Percentiles rank a stretch among this genome's conserved stretches.
phyloP scores from a whole-genome alignment of 2,888 invertebrate genomes.

The Acleris sparsana region DNA sequence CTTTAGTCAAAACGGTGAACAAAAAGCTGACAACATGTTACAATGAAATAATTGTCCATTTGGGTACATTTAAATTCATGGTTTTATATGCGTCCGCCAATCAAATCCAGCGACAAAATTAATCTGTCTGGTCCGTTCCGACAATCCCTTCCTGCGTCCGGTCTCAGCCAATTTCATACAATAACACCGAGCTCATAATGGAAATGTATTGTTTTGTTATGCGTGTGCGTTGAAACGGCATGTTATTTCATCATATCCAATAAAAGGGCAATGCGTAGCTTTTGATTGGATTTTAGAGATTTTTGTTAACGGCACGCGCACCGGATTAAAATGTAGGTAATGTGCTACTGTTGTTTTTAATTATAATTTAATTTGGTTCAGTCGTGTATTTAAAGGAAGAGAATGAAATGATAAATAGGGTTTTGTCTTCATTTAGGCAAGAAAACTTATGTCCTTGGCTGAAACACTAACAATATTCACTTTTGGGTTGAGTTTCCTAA shows the following conservation, averaged over 20 bases:
- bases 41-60: slow-evolving; percentile 24
- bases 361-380: slow-evolving; percentile 18
- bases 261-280: slow-evolving; percentile 59
- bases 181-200: slow-evolving; percentile 66
- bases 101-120: slow-evolving; percentile 63
- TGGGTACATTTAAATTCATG: slow-evolving; percentile 35
- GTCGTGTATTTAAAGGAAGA: neutral
- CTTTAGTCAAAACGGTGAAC: neutral
- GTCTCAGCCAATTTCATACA: slow-evolving; percentile 69
- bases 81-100: slow-evolving; percentile 45
- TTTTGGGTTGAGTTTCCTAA: slow-evolving; percentile 1
- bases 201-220: slow-evolving; percentile 47
- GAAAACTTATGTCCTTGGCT: no score
- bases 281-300: slow-evolving; percentile 70
- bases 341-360: slow-evolving; percentile 30
- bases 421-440: no score
- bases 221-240: slow-evolving; percentile 57
- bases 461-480: neutral
- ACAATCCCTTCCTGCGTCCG: slow-evolving; percentile 51
- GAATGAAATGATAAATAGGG: no score
- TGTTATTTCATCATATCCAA: slow-evolving; percentile 64
- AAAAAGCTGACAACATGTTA: slow-evolving; percentile 17
- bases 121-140: slow-evolving; percentile 57
- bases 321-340: slow-evolving; percentile 33
- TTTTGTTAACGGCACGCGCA: slow-evolving; percentile 33